Conservation (phyloP, 1,140 invertebrate species). For the Archegozetes longisetosus region DNA sequence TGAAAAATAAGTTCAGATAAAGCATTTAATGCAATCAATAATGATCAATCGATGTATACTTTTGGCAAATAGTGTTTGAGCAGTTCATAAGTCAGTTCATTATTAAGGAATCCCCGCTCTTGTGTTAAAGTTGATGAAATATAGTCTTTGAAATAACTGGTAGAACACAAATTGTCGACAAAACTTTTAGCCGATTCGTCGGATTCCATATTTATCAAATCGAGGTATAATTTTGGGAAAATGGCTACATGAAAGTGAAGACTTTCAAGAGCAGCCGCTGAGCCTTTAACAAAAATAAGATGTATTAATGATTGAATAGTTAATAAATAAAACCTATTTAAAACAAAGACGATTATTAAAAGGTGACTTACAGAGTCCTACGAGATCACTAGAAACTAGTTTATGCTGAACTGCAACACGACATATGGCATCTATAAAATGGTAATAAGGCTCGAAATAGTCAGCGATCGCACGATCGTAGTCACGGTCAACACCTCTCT, state of each 20-base stretch:
- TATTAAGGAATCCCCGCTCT: constrained; percentile 36
- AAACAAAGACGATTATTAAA: background rate
- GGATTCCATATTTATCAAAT: constrained; percentile 55
- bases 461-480: constrained; percentile 57
- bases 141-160: constrained; percentile 64
- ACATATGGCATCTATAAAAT: constrained; percentile 69
- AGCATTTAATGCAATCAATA: background rate
- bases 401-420: constrained; percentile 66
- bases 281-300: constrained; percentile 29
- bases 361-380: constrained; percentile 44
- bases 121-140: constrained; percentile 60
- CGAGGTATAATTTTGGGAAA: constrained; percentile 69
- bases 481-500: constrained; percentile 50
- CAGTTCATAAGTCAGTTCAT: constrained; percentile 13
- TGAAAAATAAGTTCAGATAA: background rate
- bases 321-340: background rate
- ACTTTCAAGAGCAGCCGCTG: constrained; percentile 69
- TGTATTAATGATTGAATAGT: background rate
- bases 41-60: constrained; percentile 17
- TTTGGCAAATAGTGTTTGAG: constrained; percentile 25
- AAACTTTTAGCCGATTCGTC: constrained; percentile 3
- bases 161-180: constrained; percentile 52
- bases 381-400: constrained; percentile 54
- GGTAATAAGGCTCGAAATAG: constrained; percentile 65
- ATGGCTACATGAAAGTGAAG: constrained; percentile 60